phyloP scores from a whole-genome alignment of 2,797 vertebrate species.

The Schizothorax lantsangensis region DNA sequence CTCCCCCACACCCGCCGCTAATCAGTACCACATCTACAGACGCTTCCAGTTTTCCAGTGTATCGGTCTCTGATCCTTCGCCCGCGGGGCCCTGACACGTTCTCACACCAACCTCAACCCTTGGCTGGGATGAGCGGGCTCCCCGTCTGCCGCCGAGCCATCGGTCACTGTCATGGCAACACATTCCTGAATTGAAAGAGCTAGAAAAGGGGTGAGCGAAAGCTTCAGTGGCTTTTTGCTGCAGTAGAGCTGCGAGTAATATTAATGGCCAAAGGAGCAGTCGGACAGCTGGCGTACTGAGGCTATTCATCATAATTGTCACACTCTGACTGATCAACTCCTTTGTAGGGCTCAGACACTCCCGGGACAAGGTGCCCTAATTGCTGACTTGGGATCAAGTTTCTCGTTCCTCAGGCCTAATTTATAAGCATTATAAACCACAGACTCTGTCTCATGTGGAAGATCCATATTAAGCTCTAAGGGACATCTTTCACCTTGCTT shows the following conservation, averaged over 20 bases:
- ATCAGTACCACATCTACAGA: conserved; percentile 76
- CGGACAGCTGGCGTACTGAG: conserved; percentile 42
- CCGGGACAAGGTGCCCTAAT: conserved; percentile 43
- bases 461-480: conserved; percentile 21
- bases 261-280: conserved; percentile 52
- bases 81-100: conserved; percentile 61
- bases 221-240: conserved; percentile 31
- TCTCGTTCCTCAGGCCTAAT: conserved; percentile 1
- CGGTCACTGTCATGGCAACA: conserved; percentile 46
- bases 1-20: conserved; percentile 68
- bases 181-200: conserved; percentile 50
- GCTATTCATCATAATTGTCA: conserved; percentile 46
- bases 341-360: conserved; percentile 41
- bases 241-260: conserved; percentile 40
- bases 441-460: conserved; percentile 10
- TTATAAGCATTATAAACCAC: conserved; percentile 42
- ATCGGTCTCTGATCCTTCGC: conserved; percentile 63
- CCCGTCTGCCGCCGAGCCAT: conserved; percentile 44
- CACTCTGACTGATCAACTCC: conserved; percentile 42
- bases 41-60: conserved; percentile 62
- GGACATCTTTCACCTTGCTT: conserved; percentile 26
- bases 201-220: conserved; percentile 35
- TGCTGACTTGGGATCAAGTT: conserved; percentile 47
- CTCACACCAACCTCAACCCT: conserved; percentile 50
- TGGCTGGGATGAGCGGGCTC: conserved; percentile 34